Base-by-base conservation (phyloP, 92 coral and sea anemone species). In the Heteractis magnifica region DNA sequence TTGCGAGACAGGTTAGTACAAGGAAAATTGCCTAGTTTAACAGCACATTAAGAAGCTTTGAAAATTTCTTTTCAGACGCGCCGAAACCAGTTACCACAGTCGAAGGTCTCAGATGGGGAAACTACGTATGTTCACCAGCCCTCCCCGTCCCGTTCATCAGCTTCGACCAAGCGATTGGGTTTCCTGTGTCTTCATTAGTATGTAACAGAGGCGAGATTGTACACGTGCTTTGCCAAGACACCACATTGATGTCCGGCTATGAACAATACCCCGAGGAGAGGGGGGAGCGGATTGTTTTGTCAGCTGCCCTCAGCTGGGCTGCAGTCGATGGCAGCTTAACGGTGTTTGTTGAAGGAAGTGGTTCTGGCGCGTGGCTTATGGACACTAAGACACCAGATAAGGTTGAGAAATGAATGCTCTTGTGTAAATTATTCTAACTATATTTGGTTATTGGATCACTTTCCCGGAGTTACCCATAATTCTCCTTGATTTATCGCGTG, bases 41-140 rank as follows among this genome's bases (percentile, higher is more conserved):
- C 44, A 34, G 44, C 44, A 34, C 44, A 34, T 34, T 34, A 34
- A 34, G 44, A 34, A 34, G 44, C 44, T 34, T 9, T 71, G 51
- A n/a, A 23, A 18, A 70, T 23, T 65, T 72, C 51, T 49, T 50
- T 50, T 52, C 79, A 90, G 98, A 95, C 52, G 64, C 77, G 71
- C 86, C 92, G n/a, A 87, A 81, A 58, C 96, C 98, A 10, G 82
- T 92, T 1, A 82, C 87, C 56, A 94, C 98, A 6, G 98, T 94
- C 41, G 94, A 90, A 49, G 98, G 98, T 59, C 91, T 95, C 49
- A 90, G 87, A 78, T 95, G 98, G 98, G 98, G 98, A 0, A 82
- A 77, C 10, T 95, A 95, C 62, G 92, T 94, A n/a, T 98, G 98
- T 20, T 95, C 98, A 56, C 98, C 98, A 26, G 93, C 93, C 77